phyloP scores from a whole-genome alignment of 2,888 invertebrate species.

The Carpatolechia fugitivella region DNA sequence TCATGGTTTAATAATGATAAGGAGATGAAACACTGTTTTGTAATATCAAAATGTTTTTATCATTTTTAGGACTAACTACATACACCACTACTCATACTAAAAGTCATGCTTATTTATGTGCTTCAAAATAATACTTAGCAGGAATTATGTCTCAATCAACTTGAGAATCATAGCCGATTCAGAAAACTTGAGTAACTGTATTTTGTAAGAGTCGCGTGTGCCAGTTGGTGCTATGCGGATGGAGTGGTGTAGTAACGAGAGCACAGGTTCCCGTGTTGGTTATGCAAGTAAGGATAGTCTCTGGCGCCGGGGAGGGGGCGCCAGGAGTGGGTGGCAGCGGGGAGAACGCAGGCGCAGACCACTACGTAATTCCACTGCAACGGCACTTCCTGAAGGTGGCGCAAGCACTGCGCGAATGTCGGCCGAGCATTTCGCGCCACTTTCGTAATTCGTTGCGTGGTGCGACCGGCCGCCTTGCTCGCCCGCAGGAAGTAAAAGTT shows the following conservation, averaged over 20 bases:
- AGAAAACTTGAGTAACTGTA: slow-evolving; percentile 16
- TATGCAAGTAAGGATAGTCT: slow-evolving; percentile 32
- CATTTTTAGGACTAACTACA: background rate
- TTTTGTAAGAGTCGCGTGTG: slow-evolving; percentile 23
- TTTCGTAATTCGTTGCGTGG: slow-evolving; percentile 78
- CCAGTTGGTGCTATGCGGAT: slow-evolving; percentile 11
- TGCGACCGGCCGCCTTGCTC: slow-evolving; percentile 71
- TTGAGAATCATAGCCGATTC: background rate
- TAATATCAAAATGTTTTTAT: too few species aligned
- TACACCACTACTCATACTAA: background rate
- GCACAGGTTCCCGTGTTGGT: slow-evolving; percentile 48
- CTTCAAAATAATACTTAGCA: background rate
- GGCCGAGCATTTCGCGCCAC: slow-evolving; percentile 79
- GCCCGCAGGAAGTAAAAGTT: slow-evolving; percentile 80
- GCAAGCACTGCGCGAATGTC: slow-evolving; percentile 75
- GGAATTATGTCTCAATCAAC: background rate
- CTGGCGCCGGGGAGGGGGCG: slow-evolving; percentile 37
- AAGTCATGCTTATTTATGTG: too few species aligned
- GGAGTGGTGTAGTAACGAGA: slow-evolving; percentile 42
- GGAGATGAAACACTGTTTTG: too few species aligned
- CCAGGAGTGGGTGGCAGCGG: slow-evolving; percentile 15
- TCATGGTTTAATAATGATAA: background rate
- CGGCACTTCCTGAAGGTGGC: slow-evolving; percentile 78
- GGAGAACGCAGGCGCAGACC: slow-evolving; percentile 32
- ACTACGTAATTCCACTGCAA: slow-evolving; percentile 74